Percentiles rank a stretch among this genome's conserved stretches.
Evolutionary conservation across 2,113 vertebrate genomes (phyloP).

Genomic region (Agapornis roseicollis): DNA sequence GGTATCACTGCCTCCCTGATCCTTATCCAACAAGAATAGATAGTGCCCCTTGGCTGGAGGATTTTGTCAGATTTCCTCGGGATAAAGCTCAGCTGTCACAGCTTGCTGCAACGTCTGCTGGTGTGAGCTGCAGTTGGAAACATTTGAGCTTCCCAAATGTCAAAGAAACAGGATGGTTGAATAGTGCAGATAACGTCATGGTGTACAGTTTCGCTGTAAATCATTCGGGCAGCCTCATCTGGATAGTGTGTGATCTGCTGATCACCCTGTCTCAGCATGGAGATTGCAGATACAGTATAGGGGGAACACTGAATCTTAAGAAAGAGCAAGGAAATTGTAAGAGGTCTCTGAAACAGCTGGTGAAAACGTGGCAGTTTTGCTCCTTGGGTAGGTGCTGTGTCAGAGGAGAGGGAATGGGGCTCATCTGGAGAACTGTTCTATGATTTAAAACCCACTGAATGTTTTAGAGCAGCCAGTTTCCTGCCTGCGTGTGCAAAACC

Average conservation of each 20-base stretch:
- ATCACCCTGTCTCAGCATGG: not conserved
- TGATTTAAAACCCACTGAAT: not conserved
- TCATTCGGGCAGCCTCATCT: not conserved
- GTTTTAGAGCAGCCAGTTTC: not conserved
- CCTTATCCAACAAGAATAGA: not conserved
- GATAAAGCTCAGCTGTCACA: not conserved
- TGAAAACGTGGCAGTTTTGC: not conserved
- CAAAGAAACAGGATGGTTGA: not conserved
- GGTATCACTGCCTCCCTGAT: rapidly evolving
- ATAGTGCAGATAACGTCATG: not conserved
- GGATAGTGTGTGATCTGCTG: not conserved
- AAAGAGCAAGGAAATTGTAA: not conserved
- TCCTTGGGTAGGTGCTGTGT: not conserved
- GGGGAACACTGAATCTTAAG: not conserved
- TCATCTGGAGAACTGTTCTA: not conserved
- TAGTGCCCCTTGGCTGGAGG: not conserved
- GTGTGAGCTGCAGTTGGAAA: not conserved
- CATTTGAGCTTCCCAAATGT: not conserved
- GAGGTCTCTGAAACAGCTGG: not conserved
- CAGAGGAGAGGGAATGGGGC: not conserved
- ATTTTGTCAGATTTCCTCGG: rapidly evolving
- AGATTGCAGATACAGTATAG: not conserved
- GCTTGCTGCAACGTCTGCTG: not conserved
- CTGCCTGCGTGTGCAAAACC: not conserved
- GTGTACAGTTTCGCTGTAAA: not conserved